phyloP scores from a whole-genome alignment of 2,888 invertebrate genomes.

The Epirrita christyi region DNA sequence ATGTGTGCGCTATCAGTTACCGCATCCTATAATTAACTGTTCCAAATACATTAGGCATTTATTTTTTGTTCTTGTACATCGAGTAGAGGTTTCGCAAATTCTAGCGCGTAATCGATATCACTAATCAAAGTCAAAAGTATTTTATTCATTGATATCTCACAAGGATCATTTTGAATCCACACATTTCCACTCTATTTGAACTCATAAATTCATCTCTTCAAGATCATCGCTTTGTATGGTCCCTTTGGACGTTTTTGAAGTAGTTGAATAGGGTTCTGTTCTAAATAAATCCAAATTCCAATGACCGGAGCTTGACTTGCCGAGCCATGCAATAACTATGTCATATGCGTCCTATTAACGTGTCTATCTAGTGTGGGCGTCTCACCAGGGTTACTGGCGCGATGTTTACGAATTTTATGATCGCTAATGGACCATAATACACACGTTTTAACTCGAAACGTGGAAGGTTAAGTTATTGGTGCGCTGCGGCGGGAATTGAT shows the following conservation, averaged over 20 bases:
- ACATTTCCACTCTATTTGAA: too few relatives aligned
- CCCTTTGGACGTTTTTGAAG: slow-evolving; percentile 14
- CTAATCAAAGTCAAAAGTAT: too few relatives aligned
- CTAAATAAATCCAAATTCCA: slow-evolving; percentile 29
- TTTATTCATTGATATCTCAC: too few relatives aligned
- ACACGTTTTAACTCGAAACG: slow-evolving; percentile 59
- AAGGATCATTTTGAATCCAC: too few relatives aligned
- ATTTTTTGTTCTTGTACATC: background rate
- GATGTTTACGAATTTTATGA: slow-evolving; percentile 62
- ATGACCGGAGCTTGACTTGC: slow-evolving; percentile 19
- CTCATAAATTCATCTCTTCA: too few relatives aligned
- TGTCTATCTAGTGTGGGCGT: slow-evolving; percentile 45
- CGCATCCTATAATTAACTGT: background rate
- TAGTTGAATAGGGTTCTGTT: slow-evolving; percentile 15
- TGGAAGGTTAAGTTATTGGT: slow-evolving; percentile 60
- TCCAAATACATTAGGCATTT: background rate
- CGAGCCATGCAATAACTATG: slow-evolving; percentile 32
- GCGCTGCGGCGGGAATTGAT: slow-evolving; percentile 45
- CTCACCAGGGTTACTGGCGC: slow-evolving; percentile 47
- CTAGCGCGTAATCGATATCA: too few relatives aligned
- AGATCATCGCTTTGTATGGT: background rate
- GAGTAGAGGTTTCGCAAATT: background rate
- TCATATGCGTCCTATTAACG: slow-evolving; percentile 42
- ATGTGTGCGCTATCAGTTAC: background rate
- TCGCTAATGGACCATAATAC: slow-evolving; percentile 64